These are phyloP conservation scores for Mythimna pallens DNA, from an alignment of 2,888 invertebrate species.

Conservation along the genomic window DNA sequence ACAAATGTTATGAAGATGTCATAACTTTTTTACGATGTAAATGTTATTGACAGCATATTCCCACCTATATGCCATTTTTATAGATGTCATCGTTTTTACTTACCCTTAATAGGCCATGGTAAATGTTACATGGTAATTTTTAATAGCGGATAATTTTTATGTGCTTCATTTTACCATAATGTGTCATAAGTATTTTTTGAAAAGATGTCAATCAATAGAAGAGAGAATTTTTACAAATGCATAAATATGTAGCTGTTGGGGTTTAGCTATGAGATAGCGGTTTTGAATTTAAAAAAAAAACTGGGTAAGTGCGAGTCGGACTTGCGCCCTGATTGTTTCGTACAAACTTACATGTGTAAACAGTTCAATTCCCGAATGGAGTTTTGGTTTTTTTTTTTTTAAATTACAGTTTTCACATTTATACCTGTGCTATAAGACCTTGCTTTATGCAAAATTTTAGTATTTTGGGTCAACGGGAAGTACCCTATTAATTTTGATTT, in stretches of 20 bases:
- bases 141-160: conserved; percentile 46
- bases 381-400: too few relatives aligned
- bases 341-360: too few relatives aligned
- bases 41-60: conserved; percentile 28
- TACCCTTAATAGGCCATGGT: conserved; percentile 5
- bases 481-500: too few relatives aligned
- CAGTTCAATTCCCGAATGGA: too few relatives aligned
- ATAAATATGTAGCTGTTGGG: not conserved
- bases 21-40: conserved; percentile 32
- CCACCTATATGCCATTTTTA: conserved; percentile 18
- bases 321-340: too few relatives aligned
- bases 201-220: not conserved
- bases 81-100: conserved; percentile 38
- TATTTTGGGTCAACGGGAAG: too few relatives aligned
- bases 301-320: too few relatives aligned
- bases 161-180: conserved; percentile 13
- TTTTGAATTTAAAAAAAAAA: not conserved
- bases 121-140: conserved; percentile 35
- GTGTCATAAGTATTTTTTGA: conserved; percentile 12
- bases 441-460: too few relatives aligned
- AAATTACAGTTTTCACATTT: too few relatives aligned
- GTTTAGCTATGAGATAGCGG: not conserved
- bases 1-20: conserved; percentile 52
- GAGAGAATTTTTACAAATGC: not conserved
- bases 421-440: too few relatives aligned